Evolutionary conservation across 2,797 vertebrate species (phyloP), one percentile per base, ranked within the genome.

Genomic region (Antennarius maculatus): DNA sequence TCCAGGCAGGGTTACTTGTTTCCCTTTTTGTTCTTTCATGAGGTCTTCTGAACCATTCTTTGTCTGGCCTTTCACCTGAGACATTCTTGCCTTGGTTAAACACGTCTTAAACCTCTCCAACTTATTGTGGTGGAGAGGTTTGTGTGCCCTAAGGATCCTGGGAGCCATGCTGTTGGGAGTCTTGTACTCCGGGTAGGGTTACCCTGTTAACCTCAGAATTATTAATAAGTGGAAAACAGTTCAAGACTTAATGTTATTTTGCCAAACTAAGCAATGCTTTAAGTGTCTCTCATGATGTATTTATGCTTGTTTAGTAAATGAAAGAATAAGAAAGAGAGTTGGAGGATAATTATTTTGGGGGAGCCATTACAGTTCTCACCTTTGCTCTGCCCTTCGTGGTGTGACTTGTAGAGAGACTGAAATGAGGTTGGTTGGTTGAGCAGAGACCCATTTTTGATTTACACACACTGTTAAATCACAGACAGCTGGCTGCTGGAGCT

Each of bases 381-480:
- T 74, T 81, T 52, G 37, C 52, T 14, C 75, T 61, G 87, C n/a
- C 77, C 87, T 69, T 76, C 65, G 70, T 58, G 62, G 64, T 75
- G 85, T 91, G 91, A 93, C 93, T 93, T 93, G 91, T 92, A 74
- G 83, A 82, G 71, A 79, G 86, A 90, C 91, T 91, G 91, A 89
- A 92, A 91, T 90, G 89, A 91, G 81, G 61, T 85, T 82, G 86
- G 88, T 85, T 85, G 82, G 83, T 85, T 66, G 84, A 72, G 81
- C 75, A 61, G 65, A 80, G 88, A 75, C 85, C 61, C 62, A 64
- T 73, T 77, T 68, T 77, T 92, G 91, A 94, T 93, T 92, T 94
- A 94, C 84, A 77, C 75, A 27, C 69, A 64, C 75, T 64, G 81
- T 83, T 92, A 92, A 92, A 92, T 93, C 92, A 92, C 63, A 88